Evolutionary conservation across 1,140 invertebrate species (phyloP).

Genomic region (Achatina immaculata): DNA sequence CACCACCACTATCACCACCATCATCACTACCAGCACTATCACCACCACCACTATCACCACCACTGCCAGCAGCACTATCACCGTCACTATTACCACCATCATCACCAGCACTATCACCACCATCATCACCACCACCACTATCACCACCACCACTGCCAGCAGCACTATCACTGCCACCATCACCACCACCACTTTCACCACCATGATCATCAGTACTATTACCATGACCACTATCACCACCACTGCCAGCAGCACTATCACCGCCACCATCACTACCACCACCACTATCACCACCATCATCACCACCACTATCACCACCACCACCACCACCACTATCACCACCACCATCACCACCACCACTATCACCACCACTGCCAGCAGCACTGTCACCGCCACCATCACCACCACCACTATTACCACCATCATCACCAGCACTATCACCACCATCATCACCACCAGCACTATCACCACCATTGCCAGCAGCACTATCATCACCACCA

Average conservation of each 20-base stretch:
- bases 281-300: neutral
- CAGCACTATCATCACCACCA: no score
- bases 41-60: neutral
- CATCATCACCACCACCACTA: neutral
- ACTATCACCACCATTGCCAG: no score
- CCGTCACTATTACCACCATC: conserved; percentile 9
- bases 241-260: neutral
- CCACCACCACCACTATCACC: neutral
- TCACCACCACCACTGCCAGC: neutral
- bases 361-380: neutral
- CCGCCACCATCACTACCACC: neutral
- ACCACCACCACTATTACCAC: no score
- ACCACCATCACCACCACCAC: neutral
- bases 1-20: neutral
- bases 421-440: no score
- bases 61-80: neutral
- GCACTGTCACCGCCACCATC: neutral
- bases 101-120: neutral
- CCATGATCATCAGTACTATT: neutral
- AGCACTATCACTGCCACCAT: neutral
- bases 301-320: neutral
- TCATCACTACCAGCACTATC: neutral
- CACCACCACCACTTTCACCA: neutral
- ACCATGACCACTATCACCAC: neutral
- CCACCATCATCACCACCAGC: no score